Conservation (phyloP, 1,140 invertebrate species). For the Eueides isabella region DNA sequence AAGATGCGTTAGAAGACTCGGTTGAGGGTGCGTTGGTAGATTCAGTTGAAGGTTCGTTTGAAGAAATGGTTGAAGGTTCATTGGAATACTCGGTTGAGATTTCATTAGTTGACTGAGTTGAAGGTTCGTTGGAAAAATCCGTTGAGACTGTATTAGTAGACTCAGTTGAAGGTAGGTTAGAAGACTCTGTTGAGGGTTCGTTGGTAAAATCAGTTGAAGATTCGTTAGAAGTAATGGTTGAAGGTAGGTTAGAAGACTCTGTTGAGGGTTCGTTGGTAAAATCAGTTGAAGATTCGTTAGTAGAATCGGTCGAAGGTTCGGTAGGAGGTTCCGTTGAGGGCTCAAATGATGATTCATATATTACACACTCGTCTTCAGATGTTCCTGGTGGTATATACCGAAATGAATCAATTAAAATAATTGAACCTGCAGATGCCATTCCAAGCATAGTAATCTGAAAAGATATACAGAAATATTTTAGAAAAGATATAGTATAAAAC, state of each 20-base stretch:
- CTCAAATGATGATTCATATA: slow-evolving; percentile 40
- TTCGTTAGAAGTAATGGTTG: slow-evolving; percentile 2
- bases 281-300: not conserved
- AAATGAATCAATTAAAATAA: slow-evolving; percentile 52
- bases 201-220: slow-evolving; percentile 10
- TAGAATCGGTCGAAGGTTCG: not conserved
- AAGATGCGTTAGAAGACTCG: not conserved
- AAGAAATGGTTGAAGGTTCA: not conserved
- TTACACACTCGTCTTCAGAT: slow-evolving; percentile 42
- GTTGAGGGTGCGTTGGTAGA: not conserved
- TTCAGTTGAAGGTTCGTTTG: not conserved
- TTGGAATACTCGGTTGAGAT: not conserved
- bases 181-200: not conserved
- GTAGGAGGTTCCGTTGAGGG: slow-evolving; percentile 21
- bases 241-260: not conserved
- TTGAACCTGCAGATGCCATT: slow-evolving; percentile 36
- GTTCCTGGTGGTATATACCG: slow-evolving; percentile 42
- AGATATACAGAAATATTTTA: not conserved
- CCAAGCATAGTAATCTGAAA: slow-evolving; percentile 49
- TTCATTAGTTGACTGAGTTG: not conserved
- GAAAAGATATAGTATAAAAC: not conserved
- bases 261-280: not conserved
- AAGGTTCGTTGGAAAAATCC: not conserved
- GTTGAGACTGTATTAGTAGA: not conserved
- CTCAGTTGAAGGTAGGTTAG: not conserved